Evolutionary conservation across 2,797 vertebrate genomes (phyloP).

Genomic region (Capromys pilorides): DNA sequence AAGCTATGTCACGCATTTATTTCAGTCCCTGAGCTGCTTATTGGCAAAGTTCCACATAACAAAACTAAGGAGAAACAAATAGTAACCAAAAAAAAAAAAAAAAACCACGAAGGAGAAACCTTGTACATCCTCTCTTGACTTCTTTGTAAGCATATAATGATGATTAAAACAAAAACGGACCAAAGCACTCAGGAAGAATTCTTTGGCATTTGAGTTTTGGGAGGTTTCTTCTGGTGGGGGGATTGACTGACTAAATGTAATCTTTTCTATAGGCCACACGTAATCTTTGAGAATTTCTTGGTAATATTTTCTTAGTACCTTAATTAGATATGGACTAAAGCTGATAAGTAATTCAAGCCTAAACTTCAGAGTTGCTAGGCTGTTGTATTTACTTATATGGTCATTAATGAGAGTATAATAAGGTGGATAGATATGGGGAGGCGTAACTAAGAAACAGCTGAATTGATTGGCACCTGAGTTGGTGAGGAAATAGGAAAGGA

Average conservation of each 20-base stretch:
- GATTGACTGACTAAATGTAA: conserved; percentile 22
- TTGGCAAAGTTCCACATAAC: conserved; percentile 74
- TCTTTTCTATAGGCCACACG: conserved; percentile 48
- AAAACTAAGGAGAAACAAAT: conserved; percentile 62
- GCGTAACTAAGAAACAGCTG: conserved; percentile 66
- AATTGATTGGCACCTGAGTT: conserved; percentile 80
- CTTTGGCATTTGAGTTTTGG: background rate
- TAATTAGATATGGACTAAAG: conserved; percentile 57
- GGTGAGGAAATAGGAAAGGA: conserved; percentile 86
- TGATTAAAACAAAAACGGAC: background rate
- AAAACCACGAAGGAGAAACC: background rate
- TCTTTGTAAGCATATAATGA: conserved; percentile 52
- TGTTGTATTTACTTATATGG: conserved; percentile 8
- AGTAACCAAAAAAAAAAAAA: no score
- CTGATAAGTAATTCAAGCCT: conserved; percentile 44
- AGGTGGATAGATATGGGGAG: background rate
- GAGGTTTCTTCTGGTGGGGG: background rate
- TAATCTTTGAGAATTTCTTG: conserved; percentile 59
- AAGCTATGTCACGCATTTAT: conserved; percentile 75
- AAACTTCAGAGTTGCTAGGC: conserved; percentile 47
- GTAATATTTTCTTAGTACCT: conserved; percentile 38
- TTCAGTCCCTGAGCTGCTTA: conserved; percentile 66
- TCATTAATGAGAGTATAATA: conserved; percentile 38
- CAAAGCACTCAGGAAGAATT: background rate
- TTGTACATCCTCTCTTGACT: conserved; percentile 58